Percentiles rank a stretch among this genome's conserved stretches.
Conservation (phyloP, 2,797 vertebrate genomes). For the Gastrophryne carolinensis region DNA sequence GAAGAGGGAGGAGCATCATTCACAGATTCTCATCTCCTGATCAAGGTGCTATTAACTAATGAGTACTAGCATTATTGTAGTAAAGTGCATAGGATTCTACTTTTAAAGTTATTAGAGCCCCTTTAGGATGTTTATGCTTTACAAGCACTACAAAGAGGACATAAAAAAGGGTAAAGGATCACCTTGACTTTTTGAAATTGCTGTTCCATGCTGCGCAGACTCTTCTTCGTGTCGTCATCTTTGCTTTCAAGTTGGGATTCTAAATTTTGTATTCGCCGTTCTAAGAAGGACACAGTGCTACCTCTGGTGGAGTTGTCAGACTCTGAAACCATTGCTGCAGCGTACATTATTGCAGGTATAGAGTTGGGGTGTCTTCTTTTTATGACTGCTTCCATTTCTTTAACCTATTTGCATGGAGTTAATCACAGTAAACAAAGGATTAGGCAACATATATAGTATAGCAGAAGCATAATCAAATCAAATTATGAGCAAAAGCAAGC, state of each 20-base stretch:
- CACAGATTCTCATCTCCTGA: no score
- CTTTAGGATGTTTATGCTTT: no score
- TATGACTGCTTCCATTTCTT: slow-evolving; percentile 81
- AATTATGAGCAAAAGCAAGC: no score
- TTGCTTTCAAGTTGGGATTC: slow-evolving; percentile 86
- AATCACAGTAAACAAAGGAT: no score
- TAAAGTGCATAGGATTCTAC: no score
- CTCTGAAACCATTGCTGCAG: slow-evolving; percentile 74
- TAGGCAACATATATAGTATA: no score
- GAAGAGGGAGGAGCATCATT: no score
- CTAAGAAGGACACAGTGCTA: slow-evolving; percentile 75
- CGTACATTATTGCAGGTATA: slow-evolving; percentile 85
- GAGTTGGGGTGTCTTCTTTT: slow-evolving; percentile 86
- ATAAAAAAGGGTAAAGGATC: slow-evolving; percentile 1
- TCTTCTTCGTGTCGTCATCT: slow-evolving; percentile 87
- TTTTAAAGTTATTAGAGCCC: no score
- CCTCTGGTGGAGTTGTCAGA: slow-evolving; percentile 57
- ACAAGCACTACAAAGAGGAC: no score
- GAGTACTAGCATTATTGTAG: no score
- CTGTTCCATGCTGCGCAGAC: slow-evolving; percentile 86
- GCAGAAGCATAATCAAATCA: no score
- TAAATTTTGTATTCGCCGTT: slow-evolving; percentile 82
- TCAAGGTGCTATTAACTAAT: no score
- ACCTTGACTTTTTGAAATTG: slow-evolving; percentile 91
- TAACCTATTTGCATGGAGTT: slow-evolving; percentile 69